phyloP scores from a whole-genome alignment of 2,888 invertebrate genomes.

The Lasius platythorax region DNA sequence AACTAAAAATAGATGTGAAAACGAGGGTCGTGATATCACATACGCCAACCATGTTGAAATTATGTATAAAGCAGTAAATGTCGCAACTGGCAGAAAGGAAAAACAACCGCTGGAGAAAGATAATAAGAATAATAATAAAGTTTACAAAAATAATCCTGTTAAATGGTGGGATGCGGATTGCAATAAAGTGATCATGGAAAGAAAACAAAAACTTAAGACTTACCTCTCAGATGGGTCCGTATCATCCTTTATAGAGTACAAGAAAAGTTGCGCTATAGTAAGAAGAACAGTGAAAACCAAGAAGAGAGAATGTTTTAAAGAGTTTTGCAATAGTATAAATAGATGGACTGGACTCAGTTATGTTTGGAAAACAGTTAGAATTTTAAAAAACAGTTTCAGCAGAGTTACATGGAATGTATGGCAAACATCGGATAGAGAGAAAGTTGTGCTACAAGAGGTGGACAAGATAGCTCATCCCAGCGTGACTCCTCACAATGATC shows the following conservation, averaged over 20 bases:
- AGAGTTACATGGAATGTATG: no score
- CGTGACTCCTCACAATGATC: no score
- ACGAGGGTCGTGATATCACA: not conserved
- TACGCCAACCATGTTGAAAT: not conserved
- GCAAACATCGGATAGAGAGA: no score
- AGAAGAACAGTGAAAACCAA: not conserved
- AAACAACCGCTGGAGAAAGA: not conserved
- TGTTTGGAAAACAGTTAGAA: no score
- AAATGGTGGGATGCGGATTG: not conserved
- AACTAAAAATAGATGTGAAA: no score
- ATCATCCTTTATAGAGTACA: not conserved
- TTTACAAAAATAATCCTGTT: not conserved
- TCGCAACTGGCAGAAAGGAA: not conserved
- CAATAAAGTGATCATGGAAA: not conserved
- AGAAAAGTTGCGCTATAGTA: not conserved
- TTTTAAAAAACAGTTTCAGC: no score
- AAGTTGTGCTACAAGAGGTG: no score
- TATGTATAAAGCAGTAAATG: not conserved
- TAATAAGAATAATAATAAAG: not conserved
- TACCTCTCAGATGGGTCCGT: not conserved
- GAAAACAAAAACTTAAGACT: not conserved
- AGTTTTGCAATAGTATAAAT: not conserved
- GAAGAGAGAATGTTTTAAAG: not conserved
- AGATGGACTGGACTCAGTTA: not conserved
- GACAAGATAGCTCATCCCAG: no score